A percentile compares a stretch with the other conserved stretches of the same genome.
These are phyloP conservation scores for Tiliacea aurago DNA, from an alignment of 2,888 invertebrate species.

Conservation along the genomic window DNA sequence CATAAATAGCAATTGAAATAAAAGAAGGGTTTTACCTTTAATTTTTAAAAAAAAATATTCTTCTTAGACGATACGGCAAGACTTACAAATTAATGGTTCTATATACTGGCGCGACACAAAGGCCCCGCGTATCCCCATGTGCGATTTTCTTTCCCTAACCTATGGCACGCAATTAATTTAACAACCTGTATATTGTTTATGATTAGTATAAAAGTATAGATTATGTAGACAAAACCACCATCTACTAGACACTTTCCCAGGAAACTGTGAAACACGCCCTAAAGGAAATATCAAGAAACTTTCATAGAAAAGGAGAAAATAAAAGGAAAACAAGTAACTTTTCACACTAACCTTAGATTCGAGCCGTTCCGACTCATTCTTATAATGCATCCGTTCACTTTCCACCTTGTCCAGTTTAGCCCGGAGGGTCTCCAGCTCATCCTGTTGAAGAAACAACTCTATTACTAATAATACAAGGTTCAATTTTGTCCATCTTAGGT, in stretches of 20 bases:
- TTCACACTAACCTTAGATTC: conserved; percentile 95
- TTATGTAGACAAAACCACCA: no score
- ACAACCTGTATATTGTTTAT: no score
- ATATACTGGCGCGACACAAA: no score
- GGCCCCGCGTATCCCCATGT: no score
- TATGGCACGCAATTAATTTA: no score
- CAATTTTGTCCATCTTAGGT: neutral
- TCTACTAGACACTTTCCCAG: neutral
- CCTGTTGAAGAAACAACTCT: conserved; percentile 89
- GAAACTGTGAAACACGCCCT: neutral
- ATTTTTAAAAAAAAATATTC: neutral
- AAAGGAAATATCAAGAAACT: conserved; percentile 24
- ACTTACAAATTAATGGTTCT: no score
- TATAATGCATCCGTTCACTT: conserved; percentile 95
- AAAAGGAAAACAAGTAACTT: conserved; percentile 27
- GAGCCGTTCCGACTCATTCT: conserved; percentile 96
- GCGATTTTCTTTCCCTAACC: no score
- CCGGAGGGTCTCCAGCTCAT: conserved; percentile 95
- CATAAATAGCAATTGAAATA: conserved; percentile 13
- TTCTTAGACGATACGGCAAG: neutral
- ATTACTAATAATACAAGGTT: conserved; percentile 9
- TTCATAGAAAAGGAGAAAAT: conserved; percentile 32
- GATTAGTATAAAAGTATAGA: no score
- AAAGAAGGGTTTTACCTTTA: neutral
- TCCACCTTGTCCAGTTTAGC: conserved; percentile 96